Evolutionary conservation across 2,888 invertebrate species (phyloP), one percentile per base, ranked within the genome.

Genomic region (Agrenia bidenticulata): DNA sequence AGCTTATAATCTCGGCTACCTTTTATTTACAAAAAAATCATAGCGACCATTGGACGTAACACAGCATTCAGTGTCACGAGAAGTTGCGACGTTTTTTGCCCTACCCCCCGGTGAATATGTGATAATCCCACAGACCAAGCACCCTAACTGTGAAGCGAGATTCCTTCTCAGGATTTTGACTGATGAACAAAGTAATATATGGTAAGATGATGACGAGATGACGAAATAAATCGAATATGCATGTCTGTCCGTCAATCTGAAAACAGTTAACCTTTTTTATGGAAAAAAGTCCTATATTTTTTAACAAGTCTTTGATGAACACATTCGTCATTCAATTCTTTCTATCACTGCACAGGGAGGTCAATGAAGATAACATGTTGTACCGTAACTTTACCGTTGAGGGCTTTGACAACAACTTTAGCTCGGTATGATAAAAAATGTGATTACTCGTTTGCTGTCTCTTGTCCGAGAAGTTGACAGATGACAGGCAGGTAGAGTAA

Each of bases 21-120:
- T n/a, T n/a, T n/a, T n/a, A n/a, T n/a, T n/a, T n/a, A 56, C 80
- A n/a, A n/a, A n/a, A n/a, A n/a, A n/a, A n/a, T n/a, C 80, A 9
- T 78, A 85, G 86, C 84, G 85, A 79, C 85, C 87, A 15, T 80
- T 87, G 76, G 87, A 87, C 78, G 87, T 87, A 64, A 86, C 87
- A 59, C 86, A 86, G 78, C 86, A 86, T 80, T 85, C 85, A 0
- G 80, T 85, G 27, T 85, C 86, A 2, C 80, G 86, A 74, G 87
- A 88, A 81, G 87, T 88, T 54, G 88, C 86, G 13, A 87, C 88
- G 32, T 87, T 88, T 80, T 89, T 89, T 81, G 86, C 88, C 59
- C 81, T 89, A 77, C 87, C 88, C 54, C 85, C 88, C 11, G 89
- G 89, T 2, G 87, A 87, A 78, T 89, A 89, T 79, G 84, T 89